phyloP scores from a whole-genome alignment of 1,140 invertebrate species.

The Limonius californicus region DNA sequence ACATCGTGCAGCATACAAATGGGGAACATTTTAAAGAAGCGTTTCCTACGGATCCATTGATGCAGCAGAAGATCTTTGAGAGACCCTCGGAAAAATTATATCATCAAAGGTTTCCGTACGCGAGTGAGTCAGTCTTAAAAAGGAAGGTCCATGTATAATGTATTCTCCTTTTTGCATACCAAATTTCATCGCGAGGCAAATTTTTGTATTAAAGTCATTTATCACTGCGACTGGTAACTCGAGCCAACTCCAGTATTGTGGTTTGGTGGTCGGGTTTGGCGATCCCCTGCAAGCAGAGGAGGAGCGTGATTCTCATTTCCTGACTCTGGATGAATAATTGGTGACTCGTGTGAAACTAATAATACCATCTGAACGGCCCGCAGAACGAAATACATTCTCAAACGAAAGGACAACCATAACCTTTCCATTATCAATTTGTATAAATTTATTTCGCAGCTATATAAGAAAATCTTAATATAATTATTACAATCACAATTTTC shows the following conservation, averaged over 20 bases:
- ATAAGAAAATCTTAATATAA: too few species aligned
- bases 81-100: background rate
- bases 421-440: too few species aligned
- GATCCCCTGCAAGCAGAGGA: background rate
- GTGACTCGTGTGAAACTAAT: background rate
- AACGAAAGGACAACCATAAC: too few species aligned
- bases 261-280: background rate
- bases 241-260: background rate
- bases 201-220: conserved; percentile 13
- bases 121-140: background rate
- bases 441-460: too few species aligned
- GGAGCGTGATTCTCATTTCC: conserved; percentile 8
- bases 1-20: background rate
- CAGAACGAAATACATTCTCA: too few species aligned
- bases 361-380: background rate
- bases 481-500: too few species aligned
- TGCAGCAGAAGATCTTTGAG: background rate
- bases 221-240: conserved; percentile 1
- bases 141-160: conserved; percentile 13
- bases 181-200: conserved; percentile 1
- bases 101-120: background rate
- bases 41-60: background rate
- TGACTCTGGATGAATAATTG: conserved; percentile 4
- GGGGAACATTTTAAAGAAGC: background rate
- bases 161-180: background rate